Base-by-base conservation (phyloP, 2,888 invertebrate genomes). In the Monoplex corrugatus region DNA sequence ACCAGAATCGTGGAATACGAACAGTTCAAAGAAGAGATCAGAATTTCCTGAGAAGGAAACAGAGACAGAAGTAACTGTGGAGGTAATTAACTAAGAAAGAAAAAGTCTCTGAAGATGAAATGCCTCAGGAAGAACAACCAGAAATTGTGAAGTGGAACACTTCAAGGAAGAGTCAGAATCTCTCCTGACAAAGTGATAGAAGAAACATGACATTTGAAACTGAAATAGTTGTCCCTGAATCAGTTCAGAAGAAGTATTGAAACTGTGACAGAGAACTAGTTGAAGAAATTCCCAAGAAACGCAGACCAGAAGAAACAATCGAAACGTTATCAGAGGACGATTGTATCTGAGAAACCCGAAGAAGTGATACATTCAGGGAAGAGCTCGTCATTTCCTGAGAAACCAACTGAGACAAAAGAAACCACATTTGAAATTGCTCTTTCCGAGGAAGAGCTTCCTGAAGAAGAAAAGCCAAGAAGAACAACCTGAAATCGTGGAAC, bases 1-100 rank as follows among this genome's bases (percentile, higher is more conserved):
- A 40, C 63, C 90, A 72, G 89, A 90, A 87, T 90, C n/a, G 38
- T 87, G 38, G 63, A 90, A 72, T 2, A 82, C 1, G 87, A 89
- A 45, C 57, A 72, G 45, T 19, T 44, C 43, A 86, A 84, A 68
- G 86, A 86, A 28, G 63, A 87, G 85, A 72, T 87, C 45, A 80
- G 68, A 40, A 13, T 86, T 16, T 72, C 44, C 72, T 85, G 85
- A 83, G 72, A 82, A 86, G 78, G 43, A 87, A 28, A 45, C 84
- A n/a, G 87, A 86, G 50, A 87, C 87, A 85, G 89, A 38, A 86
- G 40, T 45, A 38, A 50, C 43, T 57, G 35, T 87, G 87, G 75
- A 86, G 38, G 88, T 44, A 85, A n/a, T n/a, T 28, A n/a, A 50
- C 38, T 45, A 85, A 63, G 89, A 85, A 87, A 6, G 87, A 32